These are phyloP conservation scores for Hermodice carunculata DNA, from an alignment of 2,888 invertebrate species.

Conservation along the genomic window DNA sequence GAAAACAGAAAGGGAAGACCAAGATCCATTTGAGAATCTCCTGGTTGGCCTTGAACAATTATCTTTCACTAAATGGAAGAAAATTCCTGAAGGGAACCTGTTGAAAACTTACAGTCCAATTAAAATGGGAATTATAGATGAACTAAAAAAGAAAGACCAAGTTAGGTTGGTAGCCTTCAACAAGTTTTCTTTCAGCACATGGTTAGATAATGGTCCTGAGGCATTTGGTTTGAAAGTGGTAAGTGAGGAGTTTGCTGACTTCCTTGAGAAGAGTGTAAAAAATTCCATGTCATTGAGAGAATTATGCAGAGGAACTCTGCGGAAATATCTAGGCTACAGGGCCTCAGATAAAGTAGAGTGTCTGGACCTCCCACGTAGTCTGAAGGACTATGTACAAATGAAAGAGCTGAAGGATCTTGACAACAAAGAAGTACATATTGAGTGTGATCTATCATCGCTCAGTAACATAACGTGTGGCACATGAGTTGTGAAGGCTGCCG, in stretches of 20 bases:
- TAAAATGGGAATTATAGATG: slow-evolving; percentile 29
- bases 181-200: slow-evolving; percentile 23
- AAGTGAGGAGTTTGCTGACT: slow-evolving; percentile 24
- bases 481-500: too few species aligned
- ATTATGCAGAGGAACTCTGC: slow-evolving; percentile 16
- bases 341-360: slow-evolving; percentile 24
- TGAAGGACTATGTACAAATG: slow-evolving; percentile 23
- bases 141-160: slow-evolving; percentile 14
- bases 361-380: slow-evolving; percentile 1
- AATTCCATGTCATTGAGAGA: slow-evolving; percentile 20
- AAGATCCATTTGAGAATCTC: too few species aligned
- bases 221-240: slow-evolving; percentile 26
- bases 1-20: too few species aligned
- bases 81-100: background rate
- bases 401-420: slow-evolving; percentile 22
- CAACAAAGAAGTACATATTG: slow-evolving; percentile 20
- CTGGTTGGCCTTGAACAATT: too few species aligned
- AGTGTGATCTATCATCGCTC: too few species aligned
- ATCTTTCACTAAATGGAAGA: background rate
- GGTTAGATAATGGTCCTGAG: slow-evolving; percentile 27
- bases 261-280: slow-evolving; percentile 19
- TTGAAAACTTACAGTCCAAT: slow-evolving; percentile 31
- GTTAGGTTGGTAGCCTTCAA: slow-evolving; percentile 16
- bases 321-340: slow-evolving; percentile 19
- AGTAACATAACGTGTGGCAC: too few species aligned